Conservation (phyloP, 2,797 vertebrate species). For the Leptatherina wallacei region DNA sequence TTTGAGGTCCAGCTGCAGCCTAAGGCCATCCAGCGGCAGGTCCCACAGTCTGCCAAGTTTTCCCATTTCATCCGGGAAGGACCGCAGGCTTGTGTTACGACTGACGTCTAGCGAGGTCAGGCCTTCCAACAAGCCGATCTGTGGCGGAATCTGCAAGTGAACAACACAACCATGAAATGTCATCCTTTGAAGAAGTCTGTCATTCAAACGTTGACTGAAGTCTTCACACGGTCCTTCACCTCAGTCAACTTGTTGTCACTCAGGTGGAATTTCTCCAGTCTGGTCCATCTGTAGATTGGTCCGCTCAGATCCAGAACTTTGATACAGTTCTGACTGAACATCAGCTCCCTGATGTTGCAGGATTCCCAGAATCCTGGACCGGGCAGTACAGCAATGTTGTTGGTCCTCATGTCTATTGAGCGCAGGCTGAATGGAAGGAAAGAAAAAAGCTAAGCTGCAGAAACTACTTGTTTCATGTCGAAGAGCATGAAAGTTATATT, state of each 20-base stretch:
- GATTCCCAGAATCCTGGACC: slow-evolving; percentile 89
- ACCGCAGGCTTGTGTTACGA: slow-evolving; percentile 86
- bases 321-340: slow-evolving; percentile 93
- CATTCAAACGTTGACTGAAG: too few relatives aligned
- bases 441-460: not conserved
- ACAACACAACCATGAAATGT: not conserved
- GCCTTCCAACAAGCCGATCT: slow-evolving; percentile 91
- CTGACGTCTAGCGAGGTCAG: slow-evolving; percentile 94
- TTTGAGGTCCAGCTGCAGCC: slow-evolving; percentile 93
- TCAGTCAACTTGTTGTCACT: slow-evolving; percentile 90
- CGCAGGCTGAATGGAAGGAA: slow-evolving; percentile 82
- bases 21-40: slow-evolving; percentile 93
- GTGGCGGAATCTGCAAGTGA: slow-evolving; percentile 88
- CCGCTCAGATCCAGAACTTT: slow-evolving; percentile 87
- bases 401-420: slow-evolving; percentile 92
- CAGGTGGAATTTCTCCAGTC: slow-evolving; percentile 93
- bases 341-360: slow-evolving; percentile 90
- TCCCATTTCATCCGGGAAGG: slow-evolving; percentile 97
- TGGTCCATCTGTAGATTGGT: slow-evolving; percentile 86
- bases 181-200: not conserved
- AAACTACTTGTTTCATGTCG: not conserved
- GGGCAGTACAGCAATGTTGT: slow-evolving; percentile 86
- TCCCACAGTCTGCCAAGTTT: slow-evolving; percentile 93
- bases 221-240: slow-evolving; percentile 74
- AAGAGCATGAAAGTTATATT: not conserved